Conservation (phyloP, 2,888 invertebrate species). For the Aromia moschata region DNA sequence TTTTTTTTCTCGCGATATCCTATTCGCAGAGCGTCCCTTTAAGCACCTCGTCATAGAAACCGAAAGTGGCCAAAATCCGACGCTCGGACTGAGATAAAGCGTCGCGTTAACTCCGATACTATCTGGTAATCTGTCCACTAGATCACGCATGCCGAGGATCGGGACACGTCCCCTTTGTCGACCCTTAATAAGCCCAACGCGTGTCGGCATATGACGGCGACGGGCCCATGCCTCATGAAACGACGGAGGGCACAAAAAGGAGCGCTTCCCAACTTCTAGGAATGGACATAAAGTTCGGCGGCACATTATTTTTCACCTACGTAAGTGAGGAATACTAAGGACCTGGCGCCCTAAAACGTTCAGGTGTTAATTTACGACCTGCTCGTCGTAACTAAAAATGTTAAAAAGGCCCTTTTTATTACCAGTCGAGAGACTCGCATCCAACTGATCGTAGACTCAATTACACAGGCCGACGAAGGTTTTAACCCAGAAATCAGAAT, state of each 20-base stretch:
- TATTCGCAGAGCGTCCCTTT: too few relatives aligned
- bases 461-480: too few relatives aligned
- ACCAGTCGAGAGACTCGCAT: too few relatives aligned
- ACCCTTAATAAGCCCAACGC: slow-evolving; percentile 40
- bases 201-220: slow-evolving; percentile 33
- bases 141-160: slow-evolving; percentile 38
- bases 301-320: neutral
- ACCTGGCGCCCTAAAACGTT: neutral
- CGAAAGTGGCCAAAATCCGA: slow-evolving; percentile 25
- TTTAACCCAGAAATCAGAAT: too few relatives aligned
- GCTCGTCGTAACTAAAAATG: too few relatives aligned
- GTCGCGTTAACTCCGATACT: slow-evolving; percentile 33
- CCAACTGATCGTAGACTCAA: too few relatives aligned
- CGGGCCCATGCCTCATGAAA: slow-evolving; percentile 10
- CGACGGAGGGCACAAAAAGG: neutral
- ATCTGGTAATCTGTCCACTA: slow-evolving; percentile 39
- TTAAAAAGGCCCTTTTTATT: too few relatives aligned
- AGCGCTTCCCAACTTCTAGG: slow-evolving; percentile 3
- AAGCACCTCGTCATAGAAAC: slow-evolving; percentile 8
- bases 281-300: slow-evolving; percentile 5
- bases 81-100: slow-evolving; percentile 23
- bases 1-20: too few relatives aligned
- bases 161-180: slow-evolving; percentile 37
- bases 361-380: neutral
- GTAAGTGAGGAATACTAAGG: slow-evolving; percentile 4